Evolutionary conservation across 2,797 vertebrate genomes (phyloP).

Genomic region (Platyrinchus mystaceus): DNA sequence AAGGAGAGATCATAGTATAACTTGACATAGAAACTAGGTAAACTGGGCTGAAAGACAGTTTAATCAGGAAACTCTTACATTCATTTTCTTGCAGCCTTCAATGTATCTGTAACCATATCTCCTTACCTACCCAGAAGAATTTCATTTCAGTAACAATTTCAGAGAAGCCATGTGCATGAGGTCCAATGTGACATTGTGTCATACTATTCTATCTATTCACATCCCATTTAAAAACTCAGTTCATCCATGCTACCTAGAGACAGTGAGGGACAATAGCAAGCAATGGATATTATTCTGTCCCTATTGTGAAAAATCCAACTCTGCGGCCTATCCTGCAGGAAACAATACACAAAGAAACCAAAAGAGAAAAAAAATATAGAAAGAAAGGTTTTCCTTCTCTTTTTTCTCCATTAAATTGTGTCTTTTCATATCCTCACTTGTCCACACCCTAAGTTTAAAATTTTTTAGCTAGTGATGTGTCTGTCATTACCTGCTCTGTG

Average conservation of each 20-base stretch:
- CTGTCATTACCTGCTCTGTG: background rate
- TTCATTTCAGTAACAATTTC: background rate
- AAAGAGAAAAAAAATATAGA: accelerated
- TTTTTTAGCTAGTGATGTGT: background rate
- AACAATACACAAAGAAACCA: background rate
- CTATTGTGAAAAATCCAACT: background rate
- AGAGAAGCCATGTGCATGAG: background rate
- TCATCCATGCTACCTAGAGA: background rate
- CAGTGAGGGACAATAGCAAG: background rate
- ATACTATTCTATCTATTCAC: background rate
- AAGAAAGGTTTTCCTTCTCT: background rate
- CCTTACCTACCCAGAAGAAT: background rate
- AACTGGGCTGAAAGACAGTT: background rate
- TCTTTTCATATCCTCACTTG: background rate
- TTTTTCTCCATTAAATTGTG: background rate
- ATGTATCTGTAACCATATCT: background rate
- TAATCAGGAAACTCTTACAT: background rate
- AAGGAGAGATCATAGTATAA: background rate
- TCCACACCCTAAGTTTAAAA: background rate
- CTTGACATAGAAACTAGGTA: background rate
- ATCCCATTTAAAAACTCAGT: background rate
- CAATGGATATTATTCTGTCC: background rate
- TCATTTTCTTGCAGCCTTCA: background rate
- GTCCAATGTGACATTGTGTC: background rate
- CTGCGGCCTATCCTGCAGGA: background rate